Evolutionary conservation across 1,140 invertebrate genomes (phyloP).

Genomic region (Euura saliciscinereae): DNA sequence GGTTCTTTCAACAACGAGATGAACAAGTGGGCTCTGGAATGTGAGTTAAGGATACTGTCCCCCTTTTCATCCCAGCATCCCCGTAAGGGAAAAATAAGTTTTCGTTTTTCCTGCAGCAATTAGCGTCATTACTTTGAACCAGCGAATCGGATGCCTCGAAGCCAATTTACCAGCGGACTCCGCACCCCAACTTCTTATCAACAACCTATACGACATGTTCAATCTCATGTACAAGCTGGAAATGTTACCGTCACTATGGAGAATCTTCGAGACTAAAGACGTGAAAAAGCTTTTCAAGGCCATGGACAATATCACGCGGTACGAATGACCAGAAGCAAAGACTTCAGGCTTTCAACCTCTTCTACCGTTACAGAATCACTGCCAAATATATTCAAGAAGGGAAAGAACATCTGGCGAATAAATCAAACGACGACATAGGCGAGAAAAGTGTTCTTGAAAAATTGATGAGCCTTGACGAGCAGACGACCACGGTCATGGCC

Average conservation of each 20-base stretch:
- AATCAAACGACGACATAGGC: constrained; percentile 31
- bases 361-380: constrained; percentile 31
- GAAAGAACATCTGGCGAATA: constrained; percentile 43
- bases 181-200: constrained; percentile 64
- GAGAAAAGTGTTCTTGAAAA: constrained; percentile 64
- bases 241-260: constrained; percentile 68
- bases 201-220: constrained; percentile 67
- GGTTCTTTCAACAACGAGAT: constrained; percentile 67
- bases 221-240: constrained; percentile 64
- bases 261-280: constrained; percentile 61
- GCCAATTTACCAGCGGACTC: constrained; percentile 58
- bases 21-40: constrained; percentile 73
- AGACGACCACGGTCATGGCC: constrained; percentile 68
- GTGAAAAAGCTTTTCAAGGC: constrained; percentile 61
- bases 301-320: constrained; percentile 48
- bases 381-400: constrained; percentile 48
- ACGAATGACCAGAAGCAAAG: too few relatives aligned
- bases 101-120: constrained; percentile 64
- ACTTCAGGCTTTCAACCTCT: too few relatives aligned
- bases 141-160: constrained; percentile 67
- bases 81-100: constrained; percentile 13
- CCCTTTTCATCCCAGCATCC: too few relatives aligned
- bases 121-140: constrained; percentile 70
- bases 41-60: too few relatives aligned
- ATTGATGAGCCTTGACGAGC: constrained; percentile 59